phyloP scores from a whole-genome alignment of 2,888 invertebrate genomes.

The Epinotia brunnichana region DNA sequence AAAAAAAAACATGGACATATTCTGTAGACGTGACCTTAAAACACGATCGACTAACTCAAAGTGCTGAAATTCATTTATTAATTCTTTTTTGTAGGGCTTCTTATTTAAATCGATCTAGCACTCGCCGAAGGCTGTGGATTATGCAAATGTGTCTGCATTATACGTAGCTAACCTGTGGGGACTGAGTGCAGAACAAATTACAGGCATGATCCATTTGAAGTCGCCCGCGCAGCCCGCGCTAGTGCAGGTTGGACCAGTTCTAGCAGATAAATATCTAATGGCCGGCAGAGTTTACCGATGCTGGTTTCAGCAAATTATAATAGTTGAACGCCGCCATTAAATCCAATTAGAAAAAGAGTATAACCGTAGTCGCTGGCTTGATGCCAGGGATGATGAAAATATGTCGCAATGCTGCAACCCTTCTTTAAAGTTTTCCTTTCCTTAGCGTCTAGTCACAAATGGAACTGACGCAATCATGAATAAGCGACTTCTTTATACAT shows the following conservation, averaged over 20 bases:
- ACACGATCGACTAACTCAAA: conserved; percentile 1
- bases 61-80: conserved; percentile 25
- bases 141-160: conserved; percentile 54
- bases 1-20: not conserved
- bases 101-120: conserved; percentile 50
- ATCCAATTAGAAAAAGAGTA: conserved; percentile 24
- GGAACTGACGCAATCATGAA: conserved; percentile 23
- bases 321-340: conserved; percentile 26
- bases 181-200: conserved; percentile 57
- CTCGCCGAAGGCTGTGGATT: conserved; percentile 58
- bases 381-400: conserved; percentile 37
- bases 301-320: conserved; percentile 24
- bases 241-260: conserved; percentile 52
- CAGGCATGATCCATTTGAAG: conserved; percentile 53
- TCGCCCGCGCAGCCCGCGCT: conserved; percentile 51
- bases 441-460: not conserved
- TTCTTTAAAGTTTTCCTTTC: not conserved
- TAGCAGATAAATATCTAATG: conserved; percentile 42
- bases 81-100: conserved; percentile 35
- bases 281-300: conserved; percentile 13
- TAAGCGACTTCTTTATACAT: conserved; percentile 10
- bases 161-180: conserved; percentile 48
- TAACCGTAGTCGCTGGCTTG: conserved; percentile 20
- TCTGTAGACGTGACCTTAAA: not conserved
- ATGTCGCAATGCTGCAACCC: conserved; percentile 33